Evolutionary conservation across 37 sponge, comb jelly and placozoan species (phyloP).

Genomic region (Agelas oroides): DNA sequence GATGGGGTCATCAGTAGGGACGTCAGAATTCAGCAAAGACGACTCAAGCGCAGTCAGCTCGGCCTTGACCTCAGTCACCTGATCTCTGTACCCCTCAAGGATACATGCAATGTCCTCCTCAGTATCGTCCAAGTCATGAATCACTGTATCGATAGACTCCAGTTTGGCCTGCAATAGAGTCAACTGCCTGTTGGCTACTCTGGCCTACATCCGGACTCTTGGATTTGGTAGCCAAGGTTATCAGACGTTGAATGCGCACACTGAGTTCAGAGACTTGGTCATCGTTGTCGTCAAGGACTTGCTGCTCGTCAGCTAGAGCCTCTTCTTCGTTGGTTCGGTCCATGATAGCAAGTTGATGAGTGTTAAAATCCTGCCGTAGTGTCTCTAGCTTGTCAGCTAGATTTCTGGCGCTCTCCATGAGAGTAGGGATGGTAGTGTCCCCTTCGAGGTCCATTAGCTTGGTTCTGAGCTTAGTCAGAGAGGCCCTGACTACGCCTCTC

Average conservation of each 20-base stretch:
- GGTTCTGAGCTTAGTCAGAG: constrained; percentile 34
- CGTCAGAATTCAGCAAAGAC: constrained; percentile 11
- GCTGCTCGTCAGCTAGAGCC: constrained; percentile 9
- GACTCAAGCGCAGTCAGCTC: neutral
- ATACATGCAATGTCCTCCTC: neutral
- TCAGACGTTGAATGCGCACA: constrained; percentile 13
- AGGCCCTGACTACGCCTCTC: constrained; percentile 38
- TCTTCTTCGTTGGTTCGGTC: constrained; percentile 19
- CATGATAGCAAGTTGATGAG: constrained; percentile 13
- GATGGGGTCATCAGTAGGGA: neutral
- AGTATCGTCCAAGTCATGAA: too few species aligned
- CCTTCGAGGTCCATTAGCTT: constrained; percentile 39
- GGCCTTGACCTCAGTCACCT: neutral
- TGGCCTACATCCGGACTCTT: neutral
- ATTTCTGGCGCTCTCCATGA: constrained; percentile 15
- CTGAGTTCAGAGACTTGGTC: constrained; percentile 6
- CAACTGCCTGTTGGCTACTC: constrained; percentile 2
- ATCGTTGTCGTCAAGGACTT: constrained; percentile 27
- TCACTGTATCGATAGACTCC: neutral
- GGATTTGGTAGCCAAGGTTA: neutral
- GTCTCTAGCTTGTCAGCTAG: constrained; percentile 23
- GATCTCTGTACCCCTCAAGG: constrained; percentile 16
- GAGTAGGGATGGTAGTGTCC: neutral
- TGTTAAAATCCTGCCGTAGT: constrained; percentile 8
- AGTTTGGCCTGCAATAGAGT: neutral